phyloP scores from a whole-genome alignment of 2,888 invertebrate genomes.

The Agrilus biguttatus region DNA sequence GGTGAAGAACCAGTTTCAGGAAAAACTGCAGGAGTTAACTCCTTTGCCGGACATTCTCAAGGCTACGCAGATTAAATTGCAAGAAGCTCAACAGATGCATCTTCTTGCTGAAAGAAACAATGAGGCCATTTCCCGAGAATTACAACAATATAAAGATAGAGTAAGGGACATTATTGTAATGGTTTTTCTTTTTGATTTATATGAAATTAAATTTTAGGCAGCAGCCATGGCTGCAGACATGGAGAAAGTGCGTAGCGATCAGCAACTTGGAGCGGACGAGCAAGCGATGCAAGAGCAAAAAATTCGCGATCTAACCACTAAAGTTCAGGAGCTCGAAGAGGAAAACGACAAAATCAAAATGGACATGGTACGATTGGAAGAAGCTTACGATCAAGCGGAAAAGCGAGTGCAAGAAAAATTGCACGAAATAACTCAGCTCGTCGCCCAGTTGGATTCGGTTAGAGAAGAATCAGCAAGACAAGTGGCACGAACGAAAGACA shows the following conservation, averaged over 20 bases:
- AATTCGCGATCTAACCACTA: slow-evolving; percentile 21
- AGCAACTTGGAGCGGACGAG: slow-evolving; percentile 33
- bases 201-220: slow-evolving; percentile 11
- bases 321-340: slow-evolving; percentile 20
- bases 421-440: slow-evolving; percentile 51
- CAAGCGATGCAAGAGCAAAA: slow-evolving; percentile 25
- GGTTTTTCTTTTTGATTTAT: neutral
- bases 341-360: slow-evolving; percentile 22
- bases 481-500: slow-evolving; percentile 11
- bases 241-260: slow-evolving; percentile 38
- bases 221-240: slow-evolving; percentile 33
- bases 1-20: slow-evolving; percentile 58
- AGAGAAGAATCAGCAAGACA: slow-evolving; percentile 55
- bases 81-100: slow-evolving; percentile 54
- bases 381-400: slow-evolving; percentile 41
- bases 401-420: slow-evolving; percentile 50
- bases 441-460: slow-evolving; percentile 48
- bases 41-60: slow-evolving; percentile 55
- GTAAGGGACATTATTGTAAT: slow-evolving; percentile 18
- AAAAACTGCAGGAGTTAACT: slow-evolving; percentile 52
- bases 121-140: slow-evolving; percentile 48
- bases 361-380: slow-evolving; percentile 41
- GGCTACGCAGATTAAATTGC: slow-evolving; percentile 49
- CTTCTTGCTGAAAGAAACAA: slow-evolving; percentile 50
- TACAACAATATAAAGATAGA: slow-evolving; percentile 47